Conservation (phyloP, 2,888 invertebrate species). For the Villa cingulata region DNA sequence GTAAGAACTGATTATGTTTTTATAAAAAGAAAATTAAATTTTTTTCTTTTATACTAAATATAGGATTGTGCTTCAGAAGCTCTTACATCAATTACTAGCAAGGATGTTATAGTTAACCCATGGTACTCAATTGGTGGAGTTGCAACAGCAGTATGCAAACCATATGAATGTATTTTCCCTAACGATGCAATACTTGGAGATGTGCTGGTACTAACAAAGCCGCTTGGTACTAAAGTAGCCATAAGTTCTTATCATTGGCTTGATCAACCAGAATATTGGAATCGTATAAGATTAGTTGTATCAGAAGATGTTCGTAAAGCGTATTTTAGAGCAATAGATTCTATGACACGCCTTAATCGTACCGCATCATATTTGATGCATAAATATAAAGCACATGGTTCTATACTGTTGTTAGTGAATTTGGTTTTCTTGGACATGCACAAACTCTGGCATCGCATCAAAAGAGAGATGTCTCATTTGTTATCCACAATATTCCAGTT, state of each 20-base stretch:
- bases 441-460: slow-evolving; percentile 74
- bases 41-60: background rate
- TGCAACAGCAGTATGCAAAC: slow-evolving; percentile 73
- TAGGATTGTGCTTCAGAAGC: slow-evolving; percentile 70
- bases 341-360: slow-evolving; percentile 71
- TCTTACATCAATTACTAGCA: slow-evolving; percentile 72
- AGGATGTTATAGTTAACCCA: slow-evolving; percentile 80
- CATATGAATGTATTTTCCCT: slow-evolving; percentile 78
- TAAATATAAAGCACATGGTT: slow-evolving; percentile 82
- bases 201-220: slow-evolving; percentile 75
- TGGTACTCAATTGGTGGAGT: slow-evolving; percentile 89
- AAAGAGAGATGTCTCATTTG: slow-evolving; percentile 72
- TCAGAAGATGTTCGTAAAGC: slow-evolving; percentile 73
- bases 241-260: slow-evolving; percentile 80
- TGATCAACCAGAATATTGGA: slow-evolving; percentile 65
- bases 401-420: slow-evolving; percentile 72
- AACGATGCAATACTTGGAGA: slow-evolving; percentile 76
- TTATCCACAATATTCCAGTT: slow-evolving; percentile 76
- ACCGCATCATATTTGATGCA: slow-evolving; percentile 75
- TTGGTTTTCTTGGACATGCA: slow-evolving; percentile 71
- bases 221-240: slow-evolving; percentile 74
- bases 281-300: slow-evolving; percentile 59
- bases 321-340: slow-evolving; percentile 72
- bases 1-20: slow-evolving; percentile 6
- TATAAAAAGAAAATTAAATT: too few species aligned